Percentiles rank a stretch among this genome's conserved stretches.
Evolutionary conservation across 1,140 invertebrate species (phyloP).

Genomic region (Thereuonema tuberculata): DNA sequence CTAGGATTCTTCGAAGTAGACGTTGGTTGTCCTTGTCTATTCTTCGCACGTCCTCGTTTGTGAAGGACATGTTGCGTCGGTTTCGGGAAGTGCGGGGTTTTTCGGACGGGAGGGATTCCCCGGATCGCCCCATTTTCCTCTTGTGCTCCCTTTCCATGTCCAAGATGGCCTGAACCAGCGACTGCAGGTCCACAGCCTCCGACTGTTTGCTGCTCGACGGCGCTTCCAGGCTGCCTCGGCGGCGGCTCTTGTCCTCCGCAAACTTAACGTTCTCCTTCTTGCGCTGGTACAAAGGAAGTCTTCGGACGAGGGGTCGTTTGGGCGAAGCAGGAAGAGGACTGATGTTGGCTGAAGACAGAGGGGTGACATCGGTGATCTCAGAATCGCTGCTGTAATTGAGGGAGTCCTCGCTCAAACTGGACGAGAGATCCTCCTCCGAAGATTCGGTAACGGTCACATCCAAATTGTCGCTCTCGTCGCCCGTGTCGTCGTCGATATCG

Average conservation of each 20-base stretch:
- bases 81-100: background rate
- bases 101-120: background rate
- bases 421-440: no score
- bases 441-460: conserved; percentile 6
- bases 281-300: background rate
- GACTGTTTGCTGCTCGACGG: background rate
- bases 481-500: background rate
- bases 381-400: background rate
- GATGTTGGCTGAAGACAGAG: conserved; percentile 9
- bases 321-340: conserved; percentile 8
- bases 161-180: conserved; percentile 1
- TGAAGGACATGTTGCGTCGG: conserved; percentile 36
- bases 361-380: conserved; percentile 11
- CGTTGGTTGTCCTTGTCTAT: conserved; percentile 36
- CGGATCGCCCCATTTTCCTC: background rate
- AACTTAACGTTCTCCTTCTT: background rate
- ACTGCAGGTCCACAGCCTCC: background rate
- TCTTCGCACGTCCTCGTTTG: conserved; percentile 31
- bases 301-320: background rate
- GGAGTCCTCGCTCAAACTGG: conserved; percentile 1
- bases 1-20: conserved; percentile 34
- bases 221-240: background rate
- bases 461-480: conserved; percentile 1
- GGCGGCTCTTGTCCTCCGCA: background rate
- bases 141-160: conserved; percentile 1